These are phyloP conservation scores for Procavia capensis DNA, from an alignment of 2,113 vertebrate species.

Conservation along the genomic window DNA sequence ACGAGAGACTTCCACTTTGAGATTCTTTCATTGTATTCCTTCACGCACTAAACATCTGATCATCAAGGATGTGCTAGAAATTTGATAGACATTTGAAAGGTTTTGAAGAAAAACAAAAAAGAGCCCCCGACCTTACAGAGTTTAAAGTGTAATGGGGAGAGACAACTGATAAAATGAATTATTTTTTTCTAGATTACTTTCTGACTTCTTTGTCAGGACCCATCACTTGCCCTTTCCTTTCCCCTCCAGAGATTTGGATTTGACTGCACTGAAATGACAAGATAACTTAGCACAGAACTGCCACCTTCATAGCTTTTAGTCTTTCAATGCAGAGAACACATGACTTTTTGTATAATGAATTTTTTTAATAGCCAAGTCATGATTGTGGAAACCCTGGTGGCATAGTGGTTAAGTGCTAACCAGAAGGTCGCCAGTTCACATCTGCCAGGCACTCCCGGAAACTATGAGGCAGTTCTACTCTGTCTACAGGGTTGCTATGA, in stretches of 20 bases:
- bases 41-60: background rate
- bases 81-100: background rate
- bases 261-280: background rate
- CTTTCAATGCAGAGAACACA: background rate
- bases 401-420: too few species aligned
- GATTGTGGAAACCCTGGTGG: too few species aligned
- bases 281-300: background rate
- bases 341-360: constrained; percentile 1
- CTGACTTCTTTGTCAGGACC: background rate
- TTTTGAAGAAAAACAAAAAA: background rate
- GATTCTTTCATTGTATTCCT: background rate
- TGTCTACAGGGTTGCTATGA: too few species aligned
- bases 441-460: too few species aligned
- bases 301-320: background rate
- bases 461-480: too few species aligned
- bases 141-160: background rate
- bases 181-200: background rate
- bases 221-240: background rate
- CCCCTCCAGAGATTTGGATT: background rate
- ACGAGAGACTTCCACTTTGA: background rate
- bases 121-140: background rate
- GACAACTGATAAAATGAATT: background rate
- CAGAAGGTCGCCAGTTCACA: too few species aligned
- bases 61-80: background rate
- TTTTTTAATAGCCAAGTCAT: too few species aligned